Evolutionary conservation across 1,140 invertebrate genomes (phyloP).

Genomic region (Aphis craccivora): DNA sequence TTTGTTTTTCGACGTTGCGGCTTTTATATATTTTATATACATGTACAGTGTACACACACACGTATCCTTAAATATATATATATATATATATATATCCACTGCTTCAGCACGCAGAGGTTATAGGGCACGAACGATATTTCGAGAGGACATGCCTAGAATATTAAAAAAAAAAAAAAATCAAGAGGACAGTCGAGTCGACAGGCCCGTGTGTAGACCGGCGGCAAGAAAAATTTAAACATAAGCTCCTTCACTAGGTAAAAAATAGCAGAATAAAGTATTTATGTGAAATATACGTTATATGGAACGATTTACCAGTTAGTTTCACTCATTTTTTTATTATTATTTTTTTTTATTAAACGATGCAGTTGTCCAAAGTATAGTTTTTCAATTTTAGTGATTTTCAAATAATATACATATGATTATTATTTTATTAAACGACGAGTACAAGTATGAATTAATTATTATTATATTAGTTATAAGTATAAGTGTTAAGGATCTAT

Average conservation of each 20-base stretch:
- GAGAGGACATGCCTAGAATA: constrained; percentile 12
- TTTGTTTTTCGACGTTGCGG: neutral
- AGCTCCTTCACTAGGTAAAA: neutral
- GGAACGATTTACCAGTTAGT: too few species aligned
- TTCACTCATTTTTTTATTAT: too few species aligned
- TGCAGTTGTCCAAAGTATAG: too few species aligned
- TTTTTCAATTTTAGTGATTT: too few species aligned
- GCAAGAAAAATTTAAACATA: neutral
- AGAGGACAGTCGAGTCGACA: neutral
- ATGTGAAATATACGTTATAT: neutral
- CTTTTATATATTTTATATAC: neutral
- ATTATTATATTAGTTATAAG: too few species aligned
- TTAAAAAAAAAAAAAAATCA: constrained; percentile 15
- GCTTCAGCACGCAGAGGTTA: neutral
- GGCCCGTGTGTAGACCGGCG: neutral
- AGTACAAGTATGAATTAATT: too few species aligned
- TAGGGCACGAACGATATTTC: constrained; percentile 16
- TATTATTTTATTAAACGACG: too few species aligned
- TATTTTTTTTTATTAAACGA: too few species aligned
- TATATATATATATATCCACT: neutral
- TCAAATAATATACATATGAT: too few species aligned
- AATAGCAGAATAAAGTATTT: neutral
- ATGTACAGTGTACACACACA: too few species aligned
- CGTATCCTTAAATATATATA: neutral
- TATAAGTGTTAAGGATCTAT: too few species aligned